Evolutionary conservation across 35 echinoderm and acorn worm genomes (phyloP).

Genomic region (Eucidaris tribuloides): DNA sequence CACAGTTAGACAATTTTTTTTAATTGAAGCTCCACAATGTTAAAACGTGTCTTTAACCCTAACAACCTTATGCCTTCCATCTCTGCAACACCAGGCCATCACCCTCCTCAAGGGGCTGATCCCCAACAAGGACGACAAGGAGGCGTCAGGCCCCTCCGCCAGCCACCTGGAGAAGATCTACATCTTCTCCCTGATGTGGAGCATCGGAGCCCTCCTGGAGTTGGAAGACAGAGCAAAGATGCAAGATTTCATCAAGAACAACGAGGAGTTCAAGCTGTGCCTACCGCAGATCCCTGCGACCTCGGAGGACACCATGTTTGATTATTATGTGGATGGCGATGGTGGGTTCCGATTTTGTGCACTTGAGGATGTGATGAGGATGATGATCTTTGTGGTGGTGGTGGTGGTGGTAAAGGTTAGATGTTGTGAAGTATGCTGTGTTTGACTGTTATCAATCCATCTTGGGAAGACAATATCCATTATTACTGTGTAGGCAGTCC

Average conservation of each 20-base stretch:
- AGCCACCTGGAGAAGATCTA: constrained; percentile 83
- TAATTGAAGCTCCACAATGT: no score
- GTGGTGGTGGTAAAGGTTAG: no score
- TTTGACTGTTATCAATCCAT: no score
- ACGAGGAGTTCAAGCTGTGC: constrained; percentile 76
- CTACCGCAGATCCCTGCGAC: constrained; percentile 50
- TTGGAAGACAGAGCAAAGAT: constrained; percentile 89
- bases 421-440: no score
- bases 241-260: constrained; percentile 76
- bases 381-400: no score
- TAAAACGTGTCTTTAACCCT: no score
- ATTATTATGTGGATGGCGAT: constrained; percentile 89
- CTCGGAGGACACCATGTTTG: constrained; percentile 95
- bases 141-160: constrained; percentile 27
- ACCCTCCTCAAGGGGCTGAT: constrained; percentile 84
- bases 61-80: no score
- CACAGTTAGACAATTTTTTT: no score
- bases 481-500: no score
- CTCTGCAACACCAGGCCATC: constrained; percentile 74
- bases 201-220: constrained; percentile 89
- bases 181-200: constrained; percentile 96
- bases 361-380: no score
- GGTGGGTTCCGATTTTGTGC: constrained; percentile 45
- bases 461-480: no score
- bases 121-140: constrained; percentile 92